These are phyloP conservation scores for Sinocyclocheilus grahami DNA, from an alignment of 2,113 vertebrate species.

Conservation along the genomic window DNA sequence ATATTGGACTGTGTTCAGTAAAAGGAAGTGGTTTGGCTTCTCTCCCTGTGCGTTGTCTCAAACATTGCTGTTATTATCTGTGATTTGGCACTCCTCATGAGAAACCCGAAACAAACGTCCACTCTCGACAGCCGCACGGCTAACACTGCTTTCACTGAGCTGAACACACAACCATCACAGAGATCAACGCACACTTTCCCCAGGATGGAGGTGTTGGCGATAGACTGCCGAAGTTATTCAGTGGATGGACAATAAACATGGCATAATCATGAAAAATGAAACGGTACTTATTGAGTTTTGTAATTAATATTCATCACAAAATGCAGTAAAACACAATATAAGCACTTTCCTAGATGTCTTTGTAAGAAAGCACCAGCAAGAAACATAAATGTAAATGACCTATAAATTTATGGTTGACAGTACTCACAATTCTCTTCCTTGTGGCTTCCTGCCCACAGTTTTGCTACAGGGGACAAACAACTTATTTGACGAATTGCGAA, in stretches of 20 bases:
- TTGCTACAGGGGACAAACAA: constrained; percentile 27
- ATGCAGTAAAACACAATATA: background rate
- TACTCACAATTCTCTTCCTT: background rate
- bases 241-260: background rate
- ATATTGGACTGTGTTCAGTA: background rate
- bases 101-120: background rate
- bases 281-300: background rate
- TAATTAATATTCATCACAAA: background rate
- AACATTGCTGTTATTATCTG: constrained; percentile 27
- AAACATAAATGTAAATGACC: background rate
- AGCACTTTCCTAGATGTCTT: background rate
- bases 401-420: constrained; percentile 12
- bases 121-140: background rate
- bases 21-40: constrained; percentile 29
- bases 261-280: background rate
- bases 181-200: background rate
- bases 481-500: constrained; percentile 21
- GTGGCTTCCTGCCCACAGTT: constrained; percentile 25
- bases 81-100: constrained; percentile 20
- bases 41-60: constrained; percentile 1
- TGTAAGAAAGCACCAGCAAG: background rate
- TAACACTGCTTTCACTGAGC: background rate
- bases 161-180: background rate
- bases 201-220: background rate
- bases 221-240: background rate